A percentile compares a stretch with the other conserved stretches of the same genome.
Conservation (phyloP, 2,888 invertebrate genomes). For the Biston stratarius region DNA sequence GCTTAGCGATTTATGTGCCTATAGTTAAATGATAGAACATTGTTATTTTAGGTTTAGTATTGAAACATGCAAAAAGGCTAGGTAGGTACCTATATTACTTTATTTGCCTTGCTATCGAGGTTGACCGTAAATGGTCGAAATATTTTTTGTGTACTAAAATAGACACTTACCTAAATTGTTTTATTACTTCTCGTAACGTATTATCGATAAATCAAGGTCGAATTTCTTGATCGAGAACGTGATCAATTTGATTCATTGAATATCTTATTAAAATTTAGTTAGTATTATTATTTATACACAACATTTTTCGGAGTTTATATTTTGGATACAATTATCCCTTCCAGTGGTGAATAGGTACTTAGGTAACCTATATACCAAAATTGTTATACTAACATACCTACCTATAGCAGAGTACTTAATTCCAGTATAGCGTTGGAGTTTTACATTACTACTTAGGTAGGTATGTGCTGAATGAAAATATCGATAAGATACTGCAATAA, state of each 20-base stretch:
- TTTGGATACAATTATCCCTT: not conserved
- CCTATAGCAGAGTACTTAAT: not conserved
- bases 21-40: too few relatives aligned
- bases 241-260: slow-evolving; percentile 38
- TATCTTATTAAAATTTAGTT: not conserved
- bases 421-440: not conserved
- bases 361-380: not conserved
- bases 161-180: slow-evolving; percentile 19
- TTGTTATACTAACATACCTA: not conserved
- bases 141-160: slow-evolving; percentile 8
- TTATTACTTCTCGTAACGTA: slow-evolving; percentile 33
- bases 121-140: slow-evolving; percentile 15
- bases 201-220: slow-evolving; percentile 39
- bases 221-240: slow-evolving; percentile 33
- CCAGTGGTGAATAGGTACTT: too few relatives aligned
- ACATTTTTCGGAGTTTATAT: not conserved
- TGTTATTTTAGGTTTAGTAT: slow-evolving; percentile 7
- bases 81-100: slow-evolving; percentile 4
- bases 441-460: not conserved
- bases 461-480: slow-evolving; percentile 44
- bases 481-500: slow-evolving; percentile 39
- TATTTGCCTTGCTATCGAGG: slow-evolving; percentile 5
- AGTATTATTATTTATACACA: not conserved
- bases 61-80: slow-evolving; percentile 2
- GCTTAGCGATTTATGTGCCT: not conserved